Percentiles rank a stretch among this genome's conserved stretches.
Evolutionary conservation across 2,888 invertebrate species (phyloP).

Genomic region (Euzophera pinguis): DNA sequence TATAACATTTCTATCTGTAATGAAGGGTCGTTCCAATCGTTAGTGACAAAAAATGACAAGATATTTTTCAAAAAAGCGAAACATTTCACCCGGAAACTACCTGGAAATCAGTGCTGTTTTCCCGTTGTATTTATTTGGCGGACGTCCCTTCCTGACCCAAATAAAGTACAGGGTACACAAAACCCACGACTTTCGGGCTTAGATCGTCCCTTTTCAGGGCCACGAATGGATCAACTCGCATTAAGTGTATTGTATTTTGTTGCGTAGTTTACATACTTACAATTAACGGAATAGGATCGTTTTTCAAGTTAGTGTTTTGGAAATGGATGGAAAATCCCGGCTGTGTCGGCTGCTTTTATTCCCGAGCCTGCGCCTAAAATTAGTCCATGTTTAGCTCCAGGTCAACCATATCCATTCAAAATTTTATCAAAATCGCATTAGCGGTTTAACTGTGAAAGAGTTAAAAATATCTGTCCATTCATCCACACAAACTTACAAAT

Average conservation of each 20-base stretch:
- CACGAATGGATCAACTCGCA: conserved; percentile 3
- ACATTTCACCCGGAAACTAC: not conserved
- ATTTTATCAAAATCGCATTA: too few relatives aligned
- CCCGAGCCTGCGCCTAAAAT: too few relatives aligned
- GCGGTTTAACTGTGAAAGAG: too few relatives aligned
- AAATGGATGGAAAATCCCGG: too few relatives aligned
- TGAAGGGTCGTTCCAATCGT: not conserved
- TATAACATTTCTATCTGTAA: too few relatives aligned
- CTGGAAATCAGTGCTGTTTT: conserved; percentile 6
- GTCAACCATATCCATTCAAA: too few relatives aligned
- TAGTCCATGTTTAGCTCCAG: too few relatives aligned
- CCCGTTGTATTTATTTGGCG: not conserved
- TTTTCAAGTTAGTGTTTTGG: too few relatives aligned
- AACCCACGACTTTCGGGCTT: conserved; percentile 5
- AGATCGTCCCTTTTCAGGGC: not conserved
- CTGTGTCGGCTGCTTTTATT: too few relatives aligned
- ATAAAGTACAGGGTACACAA: conserved; percentile 6
- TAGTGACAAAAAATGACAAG: not conserved
- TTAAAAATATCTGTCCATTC: too few relatives aligned
- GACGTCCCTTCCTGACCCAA: conserved; percentile 7
- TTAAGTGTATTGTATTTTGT: conserved; percentile 6
- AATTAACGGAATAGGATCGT: too few relatives aligned
- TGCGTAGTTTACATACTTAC: not conserved
- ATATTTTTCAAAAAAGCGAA: not conserved
- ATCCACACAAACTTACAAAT: too few relatives aligned